Base-by-base conservation (phyloP, 2,888 invertebrate genomes). In the Drosophila emarginata region DNA sequence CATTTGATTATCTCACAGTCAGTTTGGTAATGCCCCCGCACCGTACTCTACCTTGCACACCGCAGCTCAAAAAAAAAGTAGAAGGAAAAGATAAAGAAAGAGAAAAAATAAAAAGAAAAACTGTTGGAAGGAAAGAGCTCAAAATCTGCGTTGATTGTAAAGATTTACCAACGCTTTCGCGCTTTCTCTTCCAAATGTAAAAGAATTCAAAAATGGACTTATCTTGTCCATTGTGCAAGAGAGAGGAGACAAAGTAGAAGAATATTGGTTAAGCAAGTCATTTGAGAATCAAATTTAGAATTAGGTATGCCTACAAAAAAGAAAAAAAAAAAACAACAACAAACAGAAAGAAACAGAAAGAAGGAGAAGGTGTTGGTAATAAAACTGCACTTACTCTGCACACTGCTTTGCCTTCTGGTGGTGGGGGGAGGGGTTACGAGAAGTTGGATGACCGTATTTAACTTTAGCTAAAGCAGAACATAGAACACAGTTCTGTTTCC, bases 1-100 rank as follows among this genome's bases (percentile, higher is more conserved):
- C 85, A 89, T 89, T 89, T 89, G 89, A 89, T 89, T 89, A 89
- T 89, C 89, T 87, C 82, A 82, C 86, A 86, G 81, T 81, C 84
- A 84, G 85, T 86, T 85, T 77, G 77, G 83, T 60, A 85, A 80
- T 69, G 62, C 59, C 64, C 64, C 45, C 18, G 63, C 65, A 59
- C 57, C 12, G 15, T 23, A 59, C 65, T 64, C 59, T 67, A 69
- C 64, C 37, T 59, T 39, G 4, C 28, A 40, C 15, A 21, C 37
- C 40, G 23, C 5, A 26, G 4, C 5, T 26, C 26, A 26, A 26
- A 26, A 26, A 26, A 26, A 26, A 26, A 26, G 26, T 6, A 26
- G 6, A 32, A 50, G n/a, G 53, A 56, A 64, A 32, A 53, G 32
- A 7, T 11, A 28, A 39, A 14, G 64, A 51, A 57, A 39, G 58